Percentiles rank a stretch among this genome's conserved stretches.
Conservation (phyloP, 1,140 invertebrate species). For the Drosophila orena region DNA sequence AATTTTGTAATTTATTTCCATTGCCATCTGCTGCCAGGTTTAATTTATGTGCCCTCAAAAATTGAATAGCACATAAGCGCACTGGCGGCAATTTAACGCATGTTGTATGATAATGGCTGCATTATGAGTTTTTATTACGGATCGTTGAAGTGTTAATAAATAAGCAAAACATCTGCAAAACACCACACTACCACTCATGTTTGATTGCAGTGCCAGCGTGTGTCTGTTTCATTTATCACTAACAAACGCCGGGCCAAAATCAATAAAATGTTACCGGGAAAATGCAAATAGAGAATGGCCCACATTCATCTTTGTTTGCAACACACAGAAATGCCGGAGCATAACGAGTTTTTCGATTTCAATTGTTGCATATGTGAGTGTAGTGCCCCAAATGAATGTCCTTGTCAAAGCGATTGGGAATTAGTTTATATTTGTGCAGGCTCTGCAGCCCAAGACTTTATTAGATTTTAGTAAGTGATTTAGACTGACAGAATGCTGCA, state of each 20-base stretch:
- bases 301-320: slow-evolving; percentile 58
- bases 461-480: slow-evolving; percentile 15
- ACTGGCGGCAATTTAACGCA: slow-evolving; percentile 29
- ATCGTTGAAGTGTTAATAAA: slow-evolving; percentile 61
- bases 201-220: slow-evolving; percentile 27
- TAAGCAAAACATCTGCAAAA: slow-evolving; percentile 15
- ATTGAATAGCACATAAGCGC: slow-evolving; percentile 19
- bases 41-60: slow-evolving; percentile 62
- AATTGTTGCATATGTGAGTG: slow-evolving; percentile 19
- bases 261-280: slow-evolving; percentile 63
- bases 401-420: slow-evolving; percentile 32
- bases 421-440: slow-evolving; percentile 22
- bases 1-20: slow-evolving; percentile 68
- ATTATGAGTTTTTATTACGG: slow-evolving; percentile 52
- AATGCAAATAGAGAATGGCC: slow-evolving; percentile 63
- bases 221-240: slow-evolving; percentile 33
- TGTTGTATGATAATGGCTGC: slow-evolving; percentile 30
- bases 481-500: neutral
- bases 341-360: slow-evolving; percentile 52
- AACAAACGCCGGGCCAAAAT: slow-evolving; percentile 43
- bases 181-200: slow-evolving; percentile 23
- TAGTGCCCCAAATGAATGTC: slow-evolving; percentile 26
- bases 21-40: slow-evolving; percentile 66
- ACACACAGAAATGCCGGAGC: slow-evolving; percentile 39
- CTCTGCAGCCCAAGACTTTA: slow-evolving; percentile 1